These are phyloP conservation scores for Chloropsis cyanopogon DNA, from an alignment of 2,113 vertebrate genomes.

Conservation along the genomic window DNA sequence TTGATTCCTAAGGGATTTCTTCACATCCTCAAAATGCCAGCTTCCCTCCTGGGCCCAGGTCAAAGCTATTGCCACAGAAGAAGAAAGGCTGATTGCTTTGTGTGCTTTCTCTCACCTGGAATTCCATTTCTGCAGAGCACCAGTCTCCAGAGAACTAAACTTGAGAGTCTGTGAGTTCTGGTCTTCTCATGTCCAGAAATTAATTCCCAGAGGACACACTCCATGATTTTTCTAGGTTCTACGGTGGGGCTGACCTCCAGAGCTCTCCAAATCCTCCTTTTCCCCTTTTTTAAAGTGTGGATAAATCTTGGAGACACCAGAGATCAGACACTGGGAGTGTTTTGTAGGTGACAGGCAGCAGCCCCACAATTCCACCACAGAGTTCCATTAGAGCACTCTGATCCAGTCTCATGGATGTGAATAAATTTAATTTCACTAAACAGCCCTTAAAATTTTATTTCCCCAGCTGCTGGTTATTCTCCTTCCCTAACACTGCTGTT, in stretches of 20 bases:
- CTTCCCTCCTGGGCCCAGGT: neutral
- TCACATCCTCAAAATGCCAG: neutral
- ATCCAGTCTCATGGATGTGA: neutral
- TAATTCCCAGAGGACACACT: neutral
- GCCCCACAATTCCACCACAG: neutral
- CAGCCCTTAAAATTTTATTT: neutral
- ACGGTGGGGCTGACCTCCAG: neutral
- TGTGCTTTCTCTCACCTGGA: neutral
- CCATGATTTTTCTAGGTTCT: neutral
- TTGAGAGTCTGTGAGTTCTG: neutral
- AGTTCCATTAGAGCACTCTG: neutral
- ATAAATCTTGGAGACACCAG: neutral
- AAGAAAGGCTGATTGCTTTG: neutral
- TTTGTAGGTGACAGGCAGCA: neutral
- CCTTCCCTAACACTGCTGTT: neutral
- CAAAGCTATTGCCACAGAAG: neutral
- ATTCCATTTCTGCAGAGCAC: neutral
- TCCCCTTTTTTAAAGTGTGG: neutral
- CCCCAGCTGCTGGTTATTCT: neutral
- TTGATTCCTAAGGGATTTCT: neutral
- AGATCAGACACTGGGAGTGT: neutral
- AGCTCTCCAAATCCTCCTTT: neutral
- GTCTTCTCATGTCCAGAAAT: neutral
- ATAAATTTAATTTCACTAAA: neutral
- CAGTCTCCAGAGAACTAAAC: neutral